Evolutionary conservation across 2,888 invertebrate species (phyloP).

Genomic region (Tigriopus californicus): DNA sequence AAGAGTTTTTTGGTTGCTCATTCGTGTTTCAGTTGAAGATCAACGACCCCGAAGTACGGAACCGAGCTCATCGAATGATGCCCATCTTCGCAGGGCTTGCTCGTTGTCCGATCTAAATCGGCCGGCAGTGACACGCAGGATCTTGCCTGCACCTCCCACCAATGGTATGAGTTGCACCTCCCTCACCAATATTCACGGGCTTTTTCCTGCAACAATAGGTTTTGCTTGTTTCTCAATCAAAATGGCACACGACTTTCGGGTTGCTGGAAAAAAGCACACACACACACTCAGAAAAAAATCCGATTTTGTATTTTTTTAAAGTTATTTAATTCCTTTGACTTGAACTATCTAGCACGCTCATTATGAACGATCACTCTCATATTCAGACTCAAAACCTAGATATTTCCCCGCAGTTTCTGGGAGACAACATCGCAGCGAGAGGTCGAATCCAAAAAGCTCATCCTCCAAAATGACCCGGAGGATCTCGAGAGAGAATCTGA

Average conservation of each 20-base stretch:
- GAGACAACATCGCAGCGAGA: slow-evolving; percentile 23
- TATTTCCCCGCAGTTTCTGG: slow-evolving; percentile 30
- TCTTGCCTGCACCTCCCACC: slow-evolving; percentile 39
- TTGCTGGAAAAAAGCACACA: no score
- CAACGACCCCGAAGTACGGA: background rate
- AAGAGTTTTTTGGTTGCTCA: no score
- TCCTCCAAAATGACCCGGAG: background rate
- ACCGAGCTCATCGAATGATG: background rate
- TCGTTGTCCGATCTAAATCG: slow-evolving; percentile 53
- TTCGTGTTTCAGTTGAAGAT: no score
- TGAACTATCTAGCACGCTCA: no score
- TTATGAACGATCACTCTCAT: no score
- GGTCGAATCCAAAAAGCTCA: background rate
- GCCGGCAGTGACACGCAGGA: slow-evolving; percentile 32
- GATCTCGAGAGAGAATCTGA: no score
- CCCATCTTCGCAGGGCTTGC: slow-evolving; percentile 38
- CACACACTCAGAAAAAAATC: no score
- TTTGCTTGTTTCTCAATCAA: no score
- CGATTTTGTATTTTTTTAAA: no score
- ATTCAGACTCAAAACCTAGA: no score
- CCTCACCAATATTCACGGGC: slow-evolving; percentile 13
- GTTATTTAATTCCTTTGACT: no score
- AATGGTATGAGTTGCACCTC: slow-evolving; percentile 33
- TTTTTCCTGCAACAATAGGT: slow-evolving; percentile 24
- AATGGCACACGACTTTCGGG: no score